Conservation (phyloP, 2,797 vertebrate genomes). For the Huso huso region DNA sequence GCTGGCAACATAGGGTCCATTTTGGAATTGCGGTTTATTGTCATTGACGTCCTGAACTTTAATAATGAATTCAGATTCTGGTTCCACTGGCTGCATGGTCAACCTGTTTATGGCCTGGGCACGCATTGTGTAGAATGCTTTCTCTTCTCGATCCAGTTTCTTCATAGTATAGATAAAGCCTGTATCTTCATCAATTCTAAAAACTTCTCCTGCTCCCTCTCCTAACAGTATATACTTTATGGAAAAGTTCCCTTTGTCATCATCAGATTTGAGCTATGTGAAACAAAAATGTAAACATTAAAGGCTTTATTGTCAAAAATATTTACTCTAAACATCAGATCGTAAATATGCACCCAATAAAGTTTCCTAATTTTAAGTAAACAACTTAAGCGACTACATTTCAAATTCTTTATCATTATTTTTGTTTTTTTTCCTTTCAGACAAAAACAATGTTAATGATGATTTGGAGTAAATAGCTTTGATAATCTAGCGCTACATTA, state of each 20-base stretch:
- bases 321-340: too few species aligned
- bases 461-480: too few species aligned
- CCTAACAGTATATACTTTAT: constrained; percentile 74
- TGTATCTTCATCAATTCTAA: constrained; percentile 63
- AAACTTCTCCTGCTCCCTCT: constrained; percentile 71
- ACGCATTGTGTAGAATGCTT: constrained; percentile 70
- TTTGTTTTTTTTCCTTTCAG: too few species aligned
- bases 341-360: too few species aligned
- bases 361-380: neutral
- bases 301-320: neutral
- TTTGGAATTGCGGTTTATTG: constrained; percentile 78
- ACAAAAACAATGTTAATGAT: too few species aligned
- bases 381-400: neutral
- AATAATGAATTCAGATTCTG: constrained; percentile 85
- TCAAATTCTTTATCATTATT: constrained; percentile 3
- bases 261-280: constrained; percentile 73
- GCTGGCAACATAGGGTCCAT: constrained; percentile 77
- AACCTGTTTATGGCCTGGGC: constrained; percentile 70
- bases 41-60: constrained; percentile 87
- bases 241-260: constrained; percentile 59
- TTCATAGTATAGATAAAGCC: constrained; percentile 68
- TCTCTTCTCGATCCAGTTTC: constrained; percentile 81
- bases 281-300: constrained; percentile 10
- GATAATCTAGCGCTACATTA: too few species aligned
- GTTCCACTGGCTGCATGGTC: constrained; percentile 69